Evolutionary conservation across 2,797 vertebrate genomes (phyloP).

Genomic region (Anniella stebbinsi): DNA sequence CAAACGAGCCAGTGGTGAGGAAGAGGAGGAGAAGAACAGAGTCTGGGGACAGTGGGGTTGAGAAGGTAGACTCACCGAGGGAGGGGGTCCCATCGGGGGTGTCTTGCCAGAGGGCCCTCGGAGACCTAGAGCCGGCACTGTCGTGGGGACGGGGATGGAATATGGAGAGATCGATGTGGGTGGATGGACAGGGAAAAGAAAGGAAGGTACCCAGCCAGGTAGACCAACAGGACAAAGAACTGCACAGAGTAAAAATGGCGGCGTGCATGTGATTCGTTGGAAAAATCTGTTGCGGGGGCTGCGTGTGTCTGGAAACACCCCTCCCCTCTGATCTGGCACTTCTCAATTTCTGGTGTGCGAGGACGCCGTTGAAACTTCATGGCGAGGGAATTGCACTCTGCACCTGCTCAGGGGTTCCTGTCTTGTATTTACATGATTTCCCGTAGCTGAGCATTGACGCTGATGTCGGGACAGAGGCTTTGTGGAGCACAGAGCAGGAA

Average conservation of each 20-base stretch:
- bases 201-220: not conserved
- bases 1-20: too few relatives aligned
- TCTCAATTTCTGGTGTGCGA: not conserved
- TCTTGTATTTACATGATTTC: not conserved
- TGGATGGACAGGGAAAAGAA: not conserved
- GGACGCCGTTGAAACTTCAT: too few relatives aligned
- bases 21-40: too few relatives aligned
- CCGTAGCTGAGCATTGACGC: not conserved
- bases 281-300: not conserved
- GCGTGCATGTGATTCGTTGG: too few relatives aligned
- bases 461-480: not conserved
- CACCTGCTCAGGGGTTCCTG: not conserved
- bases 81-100: too few relatives aligned
- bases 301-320: not conserved
- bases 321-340: not conserved
- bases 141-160: not conserved
- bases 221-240: not conserved
- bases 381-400: not conserved
- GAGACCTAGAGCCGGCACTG: too few relatives aligned
- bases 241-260: rapidly evolving
- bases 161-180: not conserved
- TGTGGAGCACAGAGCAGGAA: not conserved
- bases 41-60: too few relatives aligned
- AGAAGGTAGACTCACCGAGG: too few relatives aligned
- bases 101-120: too few relatives aligned